Evolutionary conservation across 92 coral and sea anemone genomes (phyloP), one percentile per base, ranked within the genome.

Genomic region (Nematostella vectensis): DNA sequence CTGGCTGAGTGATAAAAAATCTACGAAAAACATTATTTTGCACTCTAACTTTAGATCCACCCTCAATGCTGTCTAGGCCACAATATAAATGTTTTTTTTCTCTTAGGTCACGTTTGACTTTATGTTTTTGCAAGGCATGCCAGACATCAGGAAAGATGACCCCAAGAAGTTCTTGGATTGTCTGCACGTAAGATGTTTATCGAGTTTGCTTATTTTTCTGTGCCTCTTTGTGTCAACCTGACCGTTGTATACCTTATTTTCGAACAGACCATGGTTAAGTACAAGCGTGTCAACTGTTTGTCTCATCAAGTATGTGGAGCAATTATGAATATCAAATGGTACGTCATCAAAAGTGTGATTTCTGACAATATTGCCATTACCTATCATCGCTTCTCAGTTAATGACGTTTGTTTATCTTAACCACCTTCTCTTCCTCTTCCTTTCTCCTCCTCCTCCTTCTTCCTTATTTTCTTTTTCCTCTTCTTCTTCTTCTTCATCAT

Each of bases 111-210:
- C 95, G 10, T 80, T 80, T 48, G 95, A 80, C 72, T 80, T 85
- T 45, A 80, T 67, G 88, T 71, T 80, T 44, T 48, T 85, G 33
- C 95, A 85, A 85, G 95, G 95, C 55, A 80, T 85, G 95, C 95
- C 95, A 28, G 95, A 85, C 28, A 82, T 85, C n/a, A 51, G 83
- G 23, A 75, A 80, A 68, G 77, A 85, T 24, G 95, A 85, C 43
- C 95, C 95, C 1, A 85, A 85, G 78, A 80, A 80, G 47, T 85
- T 70, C 37, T 66, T 85, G 9, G 88, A 80, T 53, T 76, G 87
- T 27, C 45, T 85, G 22, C 95, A 85, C 55, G 95, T 80, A 58
- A 49, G 94, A 61, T 39, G 23, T 30, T 29, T 1, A 18, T 33
- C 8, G 40, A 6, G 15, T 33, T 33, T n/a, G n/a, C n/a, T n/a